phyloP scores from a whole-genome alignment of 2,113 vertebrate species.

The Entelurus aequoreus region DNA sequence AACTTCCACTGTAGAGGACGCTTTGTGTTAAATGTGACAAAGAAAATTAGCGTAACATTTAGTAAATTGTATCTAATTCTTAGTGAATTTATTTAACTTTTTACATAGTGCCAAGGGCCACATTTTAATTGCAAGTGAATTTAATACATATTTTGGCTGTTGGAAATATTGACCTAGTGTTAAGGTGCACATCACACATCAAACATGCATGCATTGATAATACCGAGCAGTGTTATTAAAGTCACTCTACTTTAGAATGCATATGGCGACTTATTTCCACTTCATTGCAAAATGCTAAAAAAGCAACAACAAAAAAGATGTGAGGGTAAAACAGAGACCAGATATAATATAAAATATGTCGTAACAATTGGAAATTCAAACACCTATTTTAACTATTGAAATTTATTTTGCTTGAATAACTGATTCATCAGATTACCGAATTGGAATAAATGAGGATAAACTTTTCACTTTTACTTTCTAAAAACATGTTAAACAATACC shows the following conservation, averaged over 20 bases:
- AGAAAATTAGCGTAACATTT: no score
- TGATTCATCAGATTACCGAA: neutral
- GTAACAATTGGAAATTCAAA: neutral
- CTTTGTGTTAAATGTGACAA: no score
- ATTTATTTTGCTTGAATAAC: neutral
- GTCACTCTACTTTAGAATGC: neutral
- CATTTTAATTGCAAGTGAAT: neutral
- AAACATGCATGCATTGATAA: neutral
- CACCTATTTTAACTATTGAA: neutral
- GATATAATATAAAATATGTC: slow-evolving; percentile 6
- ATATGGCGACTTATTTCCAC: slow-evolving; percentile 29
- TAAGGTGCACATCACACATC: slow-evolving; percentile 9
- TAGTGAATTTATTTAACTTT: no score
- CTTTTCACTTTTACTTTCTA: neutral
- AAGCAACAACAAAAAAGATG: slow-evolving; percentile 1
- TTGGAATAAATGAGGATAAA: neutral
- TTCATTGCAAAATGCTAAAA: slow-evolving; percentile 4
- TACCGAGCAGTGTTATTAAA: slow-evolving; percentile 23
- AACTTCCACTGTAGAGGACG: no score
- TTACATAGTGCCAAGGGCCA: no score
- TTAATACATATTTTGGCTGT: neutral
- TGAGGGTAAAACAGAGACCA: slow-evolving; percentile 54
- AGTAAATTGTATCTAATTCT: no score
- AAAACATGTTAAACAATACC: neutral
- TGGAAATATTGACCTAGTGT: neutral